phyloP scores from a whole-genome alignment of 2,888 invertebrate species.

The Torymus texanus region DNA sequence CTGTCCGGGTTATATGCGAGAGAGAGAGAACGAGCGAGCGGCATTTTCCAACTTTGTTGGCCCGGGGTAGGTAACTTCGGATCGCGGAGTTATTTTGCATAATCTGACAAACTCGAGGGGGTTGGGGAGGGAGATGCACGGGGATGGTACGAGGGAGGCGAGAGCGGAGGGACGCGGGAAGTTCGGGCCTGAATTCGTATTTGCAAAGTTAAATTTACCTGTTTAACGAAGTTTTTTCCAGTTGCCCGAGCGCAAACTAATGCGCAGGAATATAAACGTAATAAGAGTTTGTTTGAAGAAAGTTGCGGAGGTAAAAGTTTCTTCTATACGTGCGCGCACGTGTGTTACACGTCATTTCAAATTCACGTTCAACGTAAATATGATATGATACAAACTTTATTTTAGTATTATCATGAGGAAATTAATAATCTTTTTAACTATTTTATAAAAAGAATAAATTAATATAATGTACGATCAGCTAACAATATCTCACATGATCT shows the following conservation, averaged over 20 bases:
- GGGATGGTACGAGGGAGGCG: neutral
- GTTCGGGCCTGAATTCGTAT: constrained; percentile 42
- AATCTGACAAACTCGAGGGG: constrained; percentile 50
- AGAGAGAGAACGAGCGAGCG: too few species aligned
- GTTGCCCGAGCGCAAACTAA: constrained; percentile 1
- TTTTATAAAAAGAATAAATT: too few species aligned
- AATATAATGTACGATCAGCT: too few species aligned
- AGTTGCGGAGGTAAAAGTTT: constrained; percentile 13
- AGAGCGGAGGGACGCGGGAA: constrained; percentile 11
- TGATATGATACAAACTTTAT: too few species aligned
- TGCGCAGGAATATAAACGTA: constrained; percentile 22
- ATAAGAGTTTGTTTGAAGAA: constrained; percentile 30
- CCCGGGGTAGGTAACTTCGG: constrained; percentile 44
- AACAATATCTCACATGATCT: too few species aligned
- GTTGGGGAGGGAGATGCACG: neutral
- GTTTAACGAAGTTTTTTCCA: constrained; percentile 50
- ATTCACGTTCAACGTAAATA: neutral
- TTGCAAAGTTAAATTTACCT: constrained; percentile 53
- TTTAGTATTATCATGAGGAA: too few species aligned
- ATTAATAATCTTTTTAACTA: too few species aligned
- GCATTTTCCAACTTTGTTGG: constrained; percentile 55
- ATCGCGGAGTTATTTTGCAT: constrained; percentile 56
- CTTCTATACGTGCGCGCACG: neutral
- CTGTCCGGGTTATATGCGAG: constrained; percentile 33
- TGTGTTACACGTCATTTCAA: neutral